A percentile compares a stretch with the other conserved stretches of the same genome.
Evolutionary conservation across 2,797 vertebrate species (phyloP).

Genomic region (Chiloscyllium punctatum): DNA sequence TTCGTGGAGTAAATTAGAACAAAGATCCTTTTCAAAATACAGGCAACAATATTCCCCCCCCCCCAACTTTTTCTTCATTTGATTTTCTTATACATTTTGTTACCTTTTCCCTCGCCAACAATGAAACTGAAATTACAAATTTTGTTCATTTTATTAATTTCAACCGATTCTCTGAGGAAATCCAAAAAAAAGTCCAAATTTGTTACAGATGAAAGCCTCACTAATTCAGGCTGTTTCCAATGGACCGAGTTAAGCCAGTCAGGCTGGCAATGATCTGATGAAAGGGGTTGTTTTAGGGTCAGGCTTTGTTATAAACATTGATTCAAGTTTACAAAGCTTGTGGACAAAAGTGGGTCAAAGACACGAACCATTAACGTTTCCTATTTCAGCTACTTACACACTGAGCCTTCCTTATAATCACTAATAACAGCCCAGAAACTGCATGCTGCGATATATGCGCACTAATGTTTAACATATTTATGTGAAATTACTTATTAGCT

Average conservation of each 20-base stretch:
- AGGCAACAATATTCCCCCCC: neutral
- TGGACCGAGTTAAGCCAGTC: neutral
- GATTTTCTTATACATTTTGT: too few species aligned
- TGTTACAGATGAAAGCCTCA: slow-evolving; percentile 21
- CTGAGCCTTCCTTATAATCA: neutral
- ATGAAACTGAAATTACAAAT: neutral
- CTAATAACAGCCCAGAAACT: neutral
- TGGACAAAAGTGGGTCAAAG: slow-evolving; percentile 5
- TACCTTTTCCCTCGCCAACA: neutral
- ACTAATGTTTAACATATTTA: slow-evolving; percentile 15
- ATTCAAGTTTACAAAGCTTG: slow-evolving; percentile 23
- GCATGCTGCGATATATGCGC: neutral
- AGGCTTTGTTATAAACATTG: slow-evolving; percentile 27
- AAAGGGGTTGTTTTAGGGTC: slow-evolving; percentile 26
- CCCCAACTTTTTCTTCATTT: neutral
- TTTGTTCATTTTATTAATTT: neutral
- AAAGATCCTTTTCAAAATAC: neutral
- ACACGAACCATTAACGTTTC: slow-evolving; percentile 9
- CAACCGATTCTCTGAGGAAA: neutral
- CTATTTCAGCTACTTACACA: neutral
- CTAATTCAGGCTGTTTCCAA: neutral
- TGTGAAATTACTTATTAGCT: neutral
- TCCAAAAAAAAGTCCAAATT: slow-evolving; percentile 13
- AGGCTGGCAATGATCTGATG: slow-evolving; percentile 35
- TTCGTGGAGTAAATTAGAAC: neutral